A percentile compares a stretch with the other conserved stretches of the same genome.
These are phyloP conservation scores for Temnothorax unifasciatus DNA, from an alignment of 2,888 invertebrate species.

Conservation along the genomic window DNA sequence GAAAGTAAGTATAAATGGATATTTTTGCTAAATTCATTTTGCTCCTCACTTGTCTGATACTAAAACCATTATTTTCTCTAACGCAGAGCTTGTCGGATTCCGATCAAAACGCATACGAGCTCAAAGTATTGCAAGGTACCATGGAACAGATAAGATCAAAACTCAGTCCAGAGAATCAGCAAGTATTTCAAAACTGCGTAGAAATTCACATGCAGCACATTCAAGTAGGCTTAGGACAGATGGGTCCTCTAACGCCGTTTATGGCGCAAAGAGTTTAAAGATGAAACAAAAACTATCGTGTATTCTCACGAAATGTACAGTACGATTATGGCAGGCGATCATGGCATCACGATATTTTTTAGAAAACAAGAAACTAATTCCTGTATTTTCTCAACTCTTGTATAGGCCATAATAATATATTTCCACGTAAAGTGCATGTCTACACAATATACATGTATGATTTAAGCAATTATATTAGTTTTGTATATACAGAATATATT, in stretches of 20 bases:
- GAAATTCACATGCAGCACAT: conserved; percentile 97
- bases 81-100: conserved; percentile 90
- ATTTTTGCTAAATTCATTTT: conserved; percentile 33
- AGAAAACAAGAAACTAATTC: conserved; percentile 57
- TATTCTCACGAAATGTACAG: conserved; percentile 61
- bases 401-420: conserved; percentile 65
- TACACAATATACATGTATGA: conserved; percentile 58
- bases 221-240: conserved; percentile 90
- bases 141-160: conserved; percentile 95
- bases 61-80: conserved; percentile 32
- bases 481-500: conserved; percentile 61
- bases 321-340: conserved; percentile 53
- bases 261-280: conserved; percentile 84
- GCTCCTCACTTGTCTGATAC: not conserved
- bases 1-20: conserved; percentile 87
- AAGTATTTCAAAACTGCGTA: conserved; percentile 94
- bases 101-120: conserved; percentile 95
- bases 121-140: conserved; percentile 96
- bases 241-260: conserved; percentile 84
- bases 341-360: conserved; percentile 63
- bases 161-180: conserved; percentile 91
- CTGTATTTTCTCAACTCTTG: conserved; percentile 73
- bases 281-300: conserved; percentile 41
- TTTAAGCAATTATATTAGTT: conserved; percentile 60
- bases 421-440: conserved; percentile 60